Evolutionary conservation across 2,113 vertebrate genomes (phyloP).

Genomic region (Pangasianodon hypophthalmus): DNA sequence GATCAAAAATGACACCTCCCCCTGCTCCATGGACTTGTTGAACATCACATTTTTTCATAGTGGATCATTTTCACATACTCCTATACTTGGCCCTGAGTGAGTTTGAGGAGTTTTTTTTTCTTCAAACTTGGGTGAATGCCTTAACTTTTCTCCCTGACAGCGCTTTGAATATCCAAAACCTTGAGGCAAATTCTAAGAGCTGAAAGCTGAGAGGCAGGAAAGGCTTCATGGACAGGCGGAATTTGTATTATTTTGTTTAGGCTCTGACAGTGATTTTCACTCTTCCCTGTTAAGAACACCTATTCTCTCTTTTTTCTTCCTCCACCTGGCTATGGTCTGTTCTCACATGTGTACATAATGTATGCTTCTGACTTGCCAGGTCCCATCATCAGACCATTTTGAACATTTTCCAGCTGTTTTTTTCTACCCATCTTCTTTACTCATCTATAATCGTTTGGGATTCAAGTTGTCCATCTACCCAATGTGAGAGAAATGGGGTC

Average conservation of each 20-base stretch:
- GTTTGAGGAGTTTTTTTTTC: not conserved
- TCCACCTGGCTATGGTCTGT: constrained; percentile 58
- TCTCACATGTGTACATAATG: constrained; percentile 22
- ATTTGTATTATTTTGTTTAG: constrained; percentile 40
- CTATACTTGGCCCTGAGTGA: constrained; percentile 9
- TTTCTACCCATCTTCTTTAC: constrained; percentile 50
- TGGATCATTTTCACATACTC: constrained; percentile 17
- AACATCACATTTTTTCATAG: constrained; percentile 21
- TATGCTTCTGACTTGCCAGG: constrained; percentile 12
- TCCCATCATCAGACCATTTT: constrained; percentile 27
- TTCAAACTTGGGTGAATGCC: constrained; percentile 30
- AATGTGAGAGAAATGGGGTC: constrained; percentile 61
- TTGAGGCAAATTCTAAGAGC: constrained; percentile 39
- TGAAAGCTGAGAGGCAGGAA: constrained; percentile 40
- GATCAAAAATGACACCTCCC: not conserved
- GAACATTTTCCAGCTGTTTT: not conserved
- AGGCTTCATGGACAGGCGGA: constrained; percentile 34
- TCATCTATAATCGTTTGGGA: constrained; percentile 68
- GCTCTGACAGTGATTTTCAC: constrained; percentile 26
- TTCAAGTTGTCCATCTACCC: constrained; percentile 71
- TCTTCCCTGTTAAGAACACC: constrained; percentile 29
- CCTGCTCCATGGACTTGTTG: not conserved
- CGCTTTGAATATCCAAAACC: constrained; percentile 35
- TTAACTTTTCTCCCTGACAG: constrained; percentile 30
- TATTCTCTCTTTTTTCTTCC: not conserved